A percentile compares a stretch with the other conserved stretches of the same genome.
phyloP scores from a whole-genome alignment of 2,888 invertebrate species.

The Chymomyza caudatula region DNA sequence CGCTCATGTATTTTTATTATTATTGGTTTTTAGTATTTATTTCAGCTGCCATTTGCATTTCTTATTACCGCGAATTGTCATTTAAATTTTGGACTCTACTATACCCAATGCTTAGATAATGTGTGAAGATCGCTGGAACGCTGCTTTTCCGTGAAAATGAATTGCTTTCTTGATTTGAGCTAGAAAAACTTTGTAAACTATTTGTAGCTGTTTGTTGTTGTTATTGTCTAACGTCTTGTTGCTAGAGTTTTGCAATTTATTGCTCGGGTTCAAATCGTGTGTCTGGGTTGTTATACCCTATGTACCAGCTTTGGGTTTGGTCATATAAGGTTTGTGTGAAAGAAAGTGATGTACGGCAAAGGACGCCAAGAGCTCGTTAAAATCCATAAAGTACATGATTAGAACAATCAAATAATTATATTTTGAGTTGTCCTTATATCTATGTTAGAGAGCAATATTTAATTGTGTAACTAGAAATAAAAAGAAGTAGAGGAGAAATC shows the following conservation, averaged over 20 bases:
- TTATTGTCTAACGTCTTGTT: slow-evolving; percentile 2
- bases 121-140: slow-evolving; percentile 56
- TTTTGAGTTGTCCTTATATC: too few relatives aligned
- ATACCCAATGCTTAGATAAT: slow-evolving; percentile 41
- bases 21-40: slow-evolving; percentile 58
- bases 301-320: too few relatives aligned
- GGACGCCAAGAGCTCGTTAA: too few relatives aligned
- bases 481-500: too few relatives aligned
- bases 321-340: too few relatives aligned
- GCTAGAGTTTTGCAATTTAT: slow-evolving; percentile 41
- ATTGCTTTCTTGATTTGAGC: slow-evolving; percentile 64
- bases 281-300: neutral
- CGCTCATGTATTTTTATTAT: slow-evolving; percentile 69
- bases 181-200: slow-evolving; percentile 49
- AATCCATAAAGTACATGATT: too few relatives aligned
- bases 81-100: slow-evolving; percentile 25
- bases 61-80: slow-evolving; percentile 65
- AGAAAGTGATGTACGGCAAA: too few relatives aligned
- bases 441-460: too few relatives aligned
- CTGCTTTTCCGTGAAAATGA: slow-evolving; percentile 51
- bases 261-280: slow-evolving; percentile 56
- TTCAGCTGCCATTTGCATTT: slow-evolving; percentile 62
- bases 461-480: too few relatives aligned
- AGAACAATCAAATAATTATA: too few relatives aligned
- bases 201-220: slow-evolving; percentile 29